Evolutionary conservation across 1,140 invertebrate species (phyloP).

Genomic region (Hypothenemus hampei): DNA sequence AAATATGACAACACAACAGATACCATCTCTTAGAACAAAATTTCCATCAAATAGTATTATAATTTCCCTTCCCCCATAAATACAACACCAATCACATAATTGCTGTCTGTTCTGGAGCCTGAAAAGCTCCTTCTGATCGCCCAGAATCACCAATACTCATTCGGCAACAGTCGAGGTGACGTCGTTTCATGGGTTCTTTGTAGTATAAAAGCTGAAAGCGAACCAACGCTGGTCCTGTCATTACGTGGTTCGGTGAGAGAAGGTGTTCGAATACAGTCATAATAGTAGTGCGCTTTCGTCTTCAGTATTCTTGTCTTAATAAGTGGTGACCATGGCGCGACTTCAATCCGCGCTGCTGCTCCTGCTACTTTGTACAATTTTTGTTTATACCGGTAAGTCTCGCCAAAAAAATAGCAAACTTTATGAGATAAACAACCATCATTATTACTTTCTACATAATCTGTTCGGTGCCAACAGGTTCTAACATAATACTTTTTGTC

Average conservation of each 20-base stretch:
- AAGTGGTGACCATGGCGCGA: slow-evolving; percentile 40
- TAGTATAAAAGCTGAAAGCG: slow-evolving; percentile 44
- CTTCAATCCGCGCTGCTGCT: slow-evolving; percentile 37
- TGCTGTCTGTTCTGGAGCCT: too few species aligned
- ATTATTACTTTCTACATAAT: background rate
- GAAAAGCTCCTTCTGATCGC: slow-evolving; percentile 18
- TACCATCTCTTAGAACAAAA: too few species aligned
- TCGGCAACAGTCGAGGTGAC: slow-evolving; percentile 37
- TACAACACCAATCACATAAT: too few species aligned
- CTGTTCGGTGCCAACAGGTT: too few species aligned
- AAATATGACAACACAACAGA: too few species aligned
- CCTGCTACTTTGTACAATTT: slow-evolving; percentile 33
- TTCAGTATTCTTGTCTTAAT: too few species aligned
- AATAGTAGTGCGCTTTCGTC: slow-evolving; percentile 38
- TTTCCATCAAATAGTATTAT: too few species aligned
- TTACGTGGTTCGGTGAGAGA: slow-evolving; percentile 15
- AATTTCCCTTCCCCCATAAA: too few species aligned
- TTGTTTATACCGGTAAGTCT: slow-evolving; percentile 40
- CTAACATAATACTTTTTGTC: too few species aligned
- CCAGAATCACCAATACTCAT: slow-evolving; percentile 15
- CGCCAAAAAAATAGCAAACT: too few species aligned
- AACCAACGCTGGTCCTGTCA: slow-evolving; percentile 39
- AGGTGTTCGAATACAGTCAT: slow-evolving; percentile 29
- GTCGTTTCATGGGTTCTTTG: slow-evolving; percentile 40
- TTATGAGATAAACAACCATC: slow-evolving; percentile 17